These are phyloP conservation scores for Microplitis deprimator DNA, from an alignment of 2,888 invertebrate species.

Conservation along the genomic window DNA sequence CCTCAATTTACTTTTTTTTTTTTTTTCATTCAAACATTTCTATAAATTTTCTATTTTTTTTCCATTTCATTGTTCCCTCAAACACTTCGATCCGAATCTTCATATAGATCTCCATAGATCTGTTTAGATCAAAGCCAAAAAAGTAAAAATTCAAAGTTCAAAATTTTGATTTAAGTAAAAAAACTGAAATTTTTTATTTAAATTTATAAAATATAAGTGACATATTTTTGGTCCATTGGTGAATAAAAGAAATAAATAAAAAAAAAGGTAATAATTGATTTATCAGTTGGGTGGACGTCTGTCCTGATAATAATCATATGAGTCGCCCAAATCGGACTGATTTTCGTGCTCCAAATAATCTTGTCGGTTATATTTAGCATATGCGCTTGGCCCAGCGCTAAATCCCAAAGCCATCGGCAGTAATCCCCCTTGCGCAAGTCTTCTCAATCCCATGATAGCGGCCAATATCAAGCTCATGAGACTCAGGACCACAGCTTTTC, in stretches of 20 bases:
- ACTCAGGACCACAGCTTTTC: slow-evolving; percentile 74
- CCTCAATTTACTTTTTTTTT: background rate
- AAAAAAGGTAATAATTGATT: background rate
- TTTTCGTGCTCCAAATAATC: background rate
- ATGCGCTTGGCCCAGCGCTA: slow-evolving; percentile 28
- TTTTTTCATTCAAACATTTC: background rate
- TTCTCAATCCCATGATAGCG: slow-evolving; percentile 76
- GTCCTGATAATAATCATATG: slow-evolving; percentile 23
- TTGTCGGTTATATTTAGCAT: background rate
- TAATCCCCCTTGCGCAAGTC: slow-evolving; percentile 67
- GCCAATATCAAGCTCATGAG: slow-evolving; percentile 75
- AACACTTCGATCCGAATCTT: too few relatives aligned
- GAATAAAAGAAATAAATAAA: background rate
- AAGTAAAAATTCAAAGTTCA: too few relatives aligned
- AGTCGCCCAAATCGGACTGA: background rate
- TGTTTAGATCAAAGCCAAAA: too few relatives aligned
- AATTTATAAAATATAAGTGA: background rate
- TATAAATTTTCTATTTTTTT: too few relatives aligned
- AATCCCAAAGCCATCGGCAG: slow-evolving; percentile 35
- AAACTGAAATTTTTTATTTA: too few relatives aligned
- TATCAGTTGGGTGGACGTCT: background rate
- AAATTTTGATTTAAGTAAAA: too few relatives aligned
- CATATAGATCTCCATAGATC: too few relatives aligned
- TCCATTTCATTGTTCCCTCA: too few relatives aligned
- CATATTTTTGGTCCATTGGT: background rate